Conservation (phyloP, 2,797 vertebrate genomes). For the Crypturellus tataupa region DNA sequence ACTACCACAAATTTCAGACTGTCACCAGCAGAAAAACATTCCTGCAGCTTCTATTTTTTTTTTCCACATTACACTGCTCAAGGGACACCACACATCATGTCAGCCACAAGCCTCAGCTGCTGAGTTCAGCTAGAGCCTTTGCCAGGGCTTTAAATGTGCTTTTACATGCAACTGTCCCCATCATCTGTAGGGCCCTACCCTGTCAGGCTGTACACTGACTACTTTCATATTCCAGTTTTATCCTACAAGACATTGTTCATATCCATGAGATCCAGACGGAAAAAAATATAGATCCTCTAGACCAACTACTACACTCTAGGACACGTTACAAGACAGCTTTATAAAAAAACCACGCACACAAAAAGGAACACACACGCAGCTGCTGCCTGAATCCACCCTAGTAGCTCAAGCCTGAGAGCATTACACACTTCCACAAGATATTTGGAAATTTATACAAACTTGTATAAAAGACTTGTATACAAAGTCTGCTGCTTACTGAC, state of each 20-base stretch:
- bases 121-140: neutral
- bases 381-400: neutral
- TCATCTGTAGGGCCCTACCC: neutral
- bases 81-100: neutral
- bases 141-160: fast-evolving
- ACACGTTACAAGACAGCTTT: neutral
- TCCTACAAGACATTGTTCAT: neutral
- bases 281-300: neutral
- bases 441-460: neutral
- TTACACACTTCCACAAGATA: neutral
- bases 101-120: neutral
- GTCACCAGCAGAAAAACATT: neutral
- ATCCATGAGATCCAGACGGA: too few relatives aligned
- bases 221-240: neutral
- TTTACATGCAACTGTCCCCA: neutral
- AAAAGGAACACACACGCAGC: neutral
- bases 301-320: neutral
- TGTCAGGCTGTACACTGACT: neutral
- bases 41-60: neutral
- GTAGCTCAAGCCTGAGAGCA: neutral
- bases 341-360: neutral
- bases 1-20: neutral
- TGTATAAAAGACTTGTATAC: too few relatives aligned
- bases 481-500: neutral
- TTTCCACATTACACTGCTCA: neutral